phyloP scores from a whole-genome alignment of 2,888 invertebrate species.

The Drosophila kambysellisi region DNA sequence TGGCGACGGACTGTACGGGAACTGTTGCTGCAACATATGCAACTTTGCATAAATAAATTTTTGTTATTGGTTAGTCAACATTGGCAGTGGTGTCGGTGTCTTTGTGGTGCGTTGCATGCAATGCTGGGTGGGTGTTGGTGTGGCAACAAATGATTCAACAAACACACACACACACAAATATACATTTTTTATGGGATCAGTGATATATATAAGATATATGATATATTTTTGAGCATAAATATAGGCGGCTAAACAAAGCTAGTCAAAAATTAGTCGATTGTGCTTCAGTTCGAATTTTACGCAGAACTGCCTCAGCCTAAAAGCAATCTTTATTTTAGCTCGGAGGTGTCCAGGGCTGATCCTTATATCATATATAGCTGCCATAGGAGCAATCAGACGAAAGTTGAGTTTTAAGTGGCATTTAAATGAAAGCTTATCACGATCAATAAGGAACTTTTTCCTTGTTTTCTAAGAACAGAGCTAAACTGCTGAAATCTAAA shows the following conservation, averaged over 20 bases:
- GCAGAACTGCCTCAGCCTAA: not conserved
- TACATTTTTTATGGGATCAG: not conserved
- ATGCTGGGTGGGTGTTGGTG: not conserved
- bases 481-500: not conserved
- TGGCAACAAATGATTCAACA: not conserved
- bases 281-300: not conserved
- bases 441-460: no score
- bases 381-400: not conserved
- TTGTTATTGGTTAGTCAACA: conserved; percentile 65
- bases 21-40: conserved; percentile 85
- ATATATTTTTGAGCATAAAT: not conserved
- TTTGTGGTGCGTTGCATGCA: not conserved
- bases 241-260: not conserved
- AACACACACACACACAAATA: not conserved
- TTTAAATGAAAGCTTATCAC: not conserved
- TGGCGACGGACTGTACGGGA: conserved; percentile 85
- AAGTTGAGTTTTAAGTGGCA: not conserved
- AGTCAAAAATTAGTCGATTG: not conserved
- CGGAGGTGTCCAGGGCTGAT: not conserved
- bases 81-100: conserved; percentile 48
- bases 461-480: no score
- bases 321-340: not conserved
- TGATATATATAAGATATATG: not conserved
- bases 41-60: conserved; percentile 83
- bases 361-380: not conserved